phyloP scores from a whole-genome alignment of 1,140 invertebrate species.

The Aporrectodea caliginosa region DNA sequence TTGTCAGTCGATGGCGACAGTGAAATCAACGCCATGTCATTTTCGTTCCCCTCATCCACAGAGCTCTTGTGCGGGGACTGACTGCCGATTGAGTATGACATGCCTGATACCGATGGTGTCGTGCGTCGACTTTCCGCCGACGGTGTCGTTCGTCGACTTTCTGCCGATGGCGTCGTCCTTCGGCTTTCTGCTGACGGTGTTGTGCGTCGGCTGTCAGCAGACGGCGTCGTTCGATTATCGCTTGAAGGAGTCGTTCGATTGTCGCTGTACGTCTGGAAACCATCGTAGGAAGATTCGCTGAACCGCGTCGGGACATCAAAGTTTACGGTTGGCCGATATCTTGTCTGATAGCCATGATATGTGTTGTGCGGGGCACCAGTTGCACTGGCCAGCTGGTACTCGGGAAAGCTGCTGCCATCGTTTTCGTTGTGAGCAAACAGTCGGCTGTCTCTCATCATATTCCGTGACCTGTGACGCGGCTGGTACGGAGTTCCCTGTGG shows the following conservation, averaged over 20 bases:
- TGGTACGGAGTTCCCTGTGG: constrained; percentile 7
- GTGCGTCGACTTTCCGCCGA: constrained; percentile 59
- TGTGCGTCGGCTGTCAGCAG: constrained; percentile 40
- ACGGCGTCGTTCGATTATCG: constrained; percentile 39
- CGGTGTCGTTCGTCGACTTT: constrained; percentile 59
- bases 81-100: constrained; percentile 65
- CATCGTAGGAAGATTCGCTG: constrained; percentile 72
- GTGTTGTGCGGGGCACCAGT: constrained; percentile 77
- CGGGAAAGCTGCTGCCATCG: constrained; percentile 42
- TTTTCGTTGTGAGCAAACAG: constrained; percentile 43
- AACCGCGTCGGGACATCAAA: constrained; percentile 68
- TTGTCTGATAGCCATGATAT: constrained; percentile 75
- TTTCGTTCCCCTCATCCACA: constrained; percentile 2
- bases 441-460: constrained; percentile 46
- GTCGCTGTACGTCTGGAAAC: constrained; percentile 44
- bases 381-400: constrained; percentile 62
- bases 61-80: constrained; percentile 23
- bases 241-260: constrained; percentile 31
- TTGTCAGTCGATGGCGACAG: constrained; percentile 31
- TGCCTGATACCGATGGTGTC: constrained; percentile 66
- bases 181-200: neutral
- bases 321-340: constrained; percentile 64
- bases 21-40: constrained; percentile 34
- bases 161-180: constrained; percentile 37
- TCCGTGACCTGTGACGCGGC: constrained; percentile 49